phyloP scores from a whole-genome alignment of 2,113 vertebrate species.

The Hydrolagus affinis region DNA sequence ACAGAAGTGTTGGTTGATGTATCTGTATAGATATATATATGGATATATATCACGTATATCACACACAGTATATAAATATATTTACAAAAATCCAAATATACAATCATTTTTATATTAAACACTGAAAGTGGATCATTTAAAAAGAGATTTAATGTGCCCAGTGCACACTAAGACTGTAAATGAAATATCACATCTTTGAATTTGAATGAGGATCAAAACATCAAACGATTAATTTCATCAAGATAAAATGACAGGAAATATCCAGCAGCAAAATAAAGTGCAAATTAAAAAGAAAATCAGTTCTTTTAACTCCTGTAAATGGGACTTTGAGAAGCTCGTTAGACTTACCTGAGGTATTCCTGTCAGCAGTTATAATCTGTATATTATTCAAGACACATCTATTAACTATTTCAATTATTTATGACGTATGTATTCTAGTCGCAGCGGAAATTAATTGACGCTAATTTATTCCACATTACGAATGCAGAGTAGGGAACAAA shows the following conservation, averaged over 20 bases:
- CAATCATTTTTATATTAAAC: too few species aligned
- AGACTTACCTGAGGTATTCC: not conserved
- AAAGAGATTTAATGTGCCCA: not conserved
- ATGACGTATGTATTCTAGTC: too few species aligned
- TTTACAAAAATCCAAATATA: too few species aligned
- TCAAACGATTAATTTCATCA: not conserved
- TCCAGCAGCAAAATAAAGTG: not conserved
- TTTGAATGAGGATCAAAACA: not conserved
- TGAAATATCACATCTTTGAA: not conserved
- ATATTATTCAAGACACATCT: not conserved
- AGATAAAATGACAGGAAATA: conserved; percentile 2
- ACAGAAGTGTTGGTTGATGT: not conserved
- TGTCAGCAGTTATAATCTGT: not conserved
- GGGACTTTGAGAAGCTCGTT: not conserved
- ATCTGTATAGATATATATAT: too few species aligned
- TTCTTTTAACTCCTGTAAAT: not conserved
- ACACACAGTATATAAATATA: too few species aligned
- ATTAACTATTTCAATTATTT: conserved; percentile 13
- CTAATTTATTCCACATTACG: not conserved
- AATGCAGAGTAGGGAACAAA: not conserved
- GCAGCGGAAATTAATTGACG: not conserved
- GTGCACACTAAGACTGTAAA: not conserved
- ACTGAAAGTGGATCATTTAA: too few species aligned
- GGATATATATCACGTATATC: too few species aligned
- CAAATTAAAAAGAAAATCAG: not conserved